Evolutionary conservation across 2,888 invertebrate species (phyloP), one percentile per base, ranked within the genome.

Genomic region (Tetheella fluctuosa): DNA sequence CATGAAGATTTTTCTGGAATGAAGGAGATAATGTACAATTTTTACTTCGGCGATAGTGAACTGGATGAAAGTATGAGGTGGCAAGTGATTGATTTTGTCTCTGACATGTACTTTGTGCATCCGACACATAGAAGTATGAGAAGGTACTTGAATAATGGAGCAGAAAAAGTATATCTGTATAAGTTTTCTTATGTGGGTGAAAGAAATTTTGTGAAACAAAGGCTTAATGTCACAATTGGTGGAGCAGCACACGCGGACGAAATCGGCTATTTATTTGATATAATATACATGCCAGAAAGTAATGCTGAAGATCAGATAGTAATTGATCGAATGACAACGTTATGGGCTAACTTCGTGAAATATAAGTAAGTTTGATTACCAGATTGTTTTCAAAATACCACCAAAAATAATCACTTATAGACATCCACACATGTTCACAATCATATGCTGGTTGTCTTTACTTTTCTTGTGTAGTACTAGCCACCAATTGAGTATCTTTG

Each of bases 341-440:
- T 78, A 72, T 82, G 81, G 78, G 68, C 79, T 0, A 84, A 85
- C 54, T 84, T 86, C 54, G 77, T 76, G 1, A 85, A 83, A 70
- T 70, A 70, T 55, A 67, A 75, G 78, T 77, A 65, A 55, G 71
- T 67, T 42, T 48, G 23, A 8, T 54, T 34, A 52, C 15, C 17
- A 28, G 13, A 2, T 13, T 34, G 34, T 34, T 13, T 30, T 30
- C 30, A 30, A 30, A 30, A 34, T 34, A 25, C 25, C 6, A 4
- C 25, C 1, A 3, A 13, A 13, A 1, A 13, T 13, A 34, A 34
- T 13, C 13, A 13, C 13, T 0, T 34, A 7, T 7, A 30, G 2
- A 30, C 7, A 30, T 10, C 7, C 30, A 30, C 25, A 4, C 2
- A 25, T 25, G 6, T 25, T 25, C 25, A 25, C 25, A 25, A 25